Percentiles rank a stretch among this genome's conserved stretches.
Evolutionary conservation across 2,888 invertebrate species (phyloP).

Genomic region (Pheosia tremula): DNA sequence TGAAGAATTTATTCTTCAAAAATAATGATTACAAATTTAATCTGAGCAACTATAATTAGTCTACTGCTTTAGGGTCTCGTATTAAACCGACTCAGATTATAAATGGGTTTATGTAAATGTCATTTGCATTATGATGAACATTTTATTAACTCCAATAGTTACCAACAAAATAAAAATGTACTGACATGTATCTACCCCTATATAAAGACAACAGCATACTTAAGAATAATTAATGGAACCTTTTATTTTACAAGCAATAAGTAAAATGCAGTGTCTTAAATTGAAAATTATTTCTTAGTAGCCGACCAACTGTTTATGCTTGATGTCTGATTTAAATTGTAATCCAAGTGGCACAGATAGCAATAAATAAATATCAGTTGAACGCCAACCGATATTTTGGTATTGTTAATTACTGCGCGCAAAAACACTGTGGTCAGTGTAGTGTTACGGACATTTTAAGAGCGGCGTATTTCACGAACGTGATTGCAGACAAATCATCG

Average conservation of each 20-base stretch:
- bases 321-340: slow-evolving; percentile 33
- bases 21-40: slow-evolving; percentile 69
- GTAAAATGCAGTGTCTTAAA: not conserved
- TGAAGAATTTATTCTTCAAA: slow-evolving; percentile 66
- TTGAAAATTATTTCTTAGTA: not conserved
- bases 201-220: not conserved
- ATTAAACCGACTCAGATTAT: slow-evolving; percentile 17
- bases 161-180: not conserved
- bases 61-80: slow-evolving; percentile 42
- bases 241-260: not conserved
- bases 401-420: slow-evolving; percentile 26
- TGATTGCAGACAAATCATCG: slow-evolving; percentile 52
- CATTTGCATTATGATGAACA: slow-evolving; percentile 14
- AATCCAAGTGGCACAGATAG: slow-evolving; percentile 20
- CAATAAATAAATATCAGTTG: slow-evolving; percentile 36
- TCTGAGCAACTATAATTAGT: slow-evolving; percentile 65
- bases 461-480: slow-evolving; percentile 34
- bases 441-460: slow-evolving; percentile 42
- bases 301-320: not conserved
- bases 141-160: not conserved
- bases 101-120: slow-evolving; percentile 27
- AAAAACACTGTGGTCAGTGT: slow-evolving; percentile 37
- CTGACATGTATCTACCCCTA: not conserved
- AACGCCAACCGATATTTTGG: slow-evolving; percentile 29
- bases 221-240: not conserved